Evolutionary conservation across 2,113 vertebrate species (phyloP).

Genomic region (Daubentonia madagascariensis): DNA sequence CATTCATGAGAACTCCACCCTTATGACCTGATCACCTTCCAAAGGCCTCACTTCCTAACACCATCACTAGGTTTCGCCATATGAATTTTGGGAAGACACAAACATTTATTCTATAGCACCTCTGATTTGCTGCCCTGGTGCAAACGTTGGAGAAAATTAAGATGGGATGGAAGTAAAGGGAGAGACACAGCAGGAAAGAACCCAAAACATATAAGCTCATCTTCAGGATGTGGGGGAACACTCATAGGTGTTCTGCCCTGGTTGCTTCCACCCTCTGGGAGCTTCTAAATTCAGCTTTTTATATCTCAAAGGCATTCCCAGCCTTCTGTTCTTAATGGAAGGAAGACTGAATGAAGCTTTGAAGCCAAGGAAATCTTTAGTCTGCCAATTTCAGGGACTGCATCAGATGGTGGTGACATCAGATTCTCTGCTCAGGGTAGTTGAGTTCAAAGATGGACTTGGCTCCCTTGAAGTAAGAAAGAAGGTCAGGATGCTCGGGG

Average conservation of each 20-base stretch:
- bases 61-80: not conserved
- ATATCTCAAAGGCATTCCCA: not conserved
- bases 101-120: not conserved
- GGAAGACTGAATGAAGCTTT: not conserved
- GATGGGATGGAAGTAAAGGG: too few species aligned
- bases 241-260: not conserved
- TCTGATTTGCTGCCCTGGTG: not conserved
- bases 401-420: not conserved
- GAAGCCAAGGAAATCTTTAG: not conserved
- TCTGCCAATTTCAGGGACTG: not conserved
- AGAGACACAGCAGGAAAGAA: not conserved
- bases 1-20: not conserved
- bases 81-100: not conserved
- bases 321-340: not conserved
- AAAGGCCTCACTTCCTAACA: not conserved
- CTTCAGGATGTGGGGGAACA: rapidly evolving
- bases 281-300: not conserved
- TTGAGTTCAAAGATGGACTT: not conserved
- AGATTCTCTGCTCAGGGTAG: not conserved
- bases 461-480: not conserved
- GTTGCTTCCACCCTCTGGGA: not conserved
- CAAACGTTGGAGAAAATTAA: not conserved
- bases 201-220: not conserved
- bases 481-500: not conserved
- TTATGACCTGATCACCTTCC: not conserved